phyloP scores from a whole-genome alignment of 2,888 invertebrate species.

The Plagiodera versicolora region DNA sequence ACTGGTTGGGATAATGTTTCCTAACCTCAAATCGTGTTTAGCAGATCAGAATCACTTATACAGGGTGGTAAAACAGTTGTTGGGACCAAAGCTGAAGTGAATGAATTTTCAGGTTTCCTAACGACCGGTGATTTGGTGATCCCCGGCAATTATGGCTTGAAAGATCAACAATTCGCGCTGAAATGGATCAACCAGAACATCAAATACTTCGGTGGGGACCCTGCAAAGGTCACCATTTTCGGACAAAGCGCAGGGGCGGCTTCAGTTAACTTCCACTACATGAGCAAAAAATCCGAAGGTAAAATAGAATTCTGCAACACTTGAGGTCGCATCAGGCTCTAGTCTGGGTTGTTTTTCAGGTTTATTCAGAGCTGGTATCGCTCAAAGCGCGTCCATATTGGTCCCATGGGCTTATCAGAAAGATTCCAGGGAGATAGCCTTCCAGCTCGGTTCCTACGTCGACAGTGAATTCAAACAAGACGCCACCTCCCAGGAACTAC shows the following conservation, averaged over 20 bases:
- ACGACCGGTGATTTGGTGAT: conserved; percentile 30
- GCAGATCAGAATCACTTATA: not conserved
- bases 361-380: conserved; percentile 46
- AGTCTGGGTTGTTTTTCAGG: conserved; percentile 28
- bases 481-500: conserved; percentile 29
- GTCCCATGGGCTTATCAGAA: conserved; percentile 49
- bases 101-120: conserved; percentile 37
- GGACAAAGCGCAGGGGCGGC: conserved; percentile 36
- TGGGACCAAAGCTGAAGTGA: too few relatives aligned
- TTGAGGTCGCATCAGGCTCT: too few relatives aligned
- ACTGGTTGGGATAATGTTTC: too few relatives aligned
- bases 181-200: conserved; percentile 35
- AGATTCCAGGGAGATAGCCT: conserved; percentile 39
- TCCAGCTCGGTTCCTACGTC: conserved; percentile 37
- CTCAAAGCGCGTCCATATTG: conserved; percentile 48
- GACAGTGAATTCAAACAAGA: conserved; percentile 33
- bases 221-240: conserved; percentile 33
- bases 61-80: too few relatives aligned
- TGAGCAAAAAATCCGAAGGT: conserved; percentile 30
- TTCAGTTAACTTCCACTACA: conserved; percentile 31
- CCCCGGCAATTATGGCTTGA: conserved; percentile 36
- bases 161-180: conserved; percentile 34
- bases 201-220: conserved; percentile 35
- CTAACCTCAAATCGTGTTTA: too few relatives aligned
- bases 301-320: not conserved